phyloP scores from a whole-genome alignment of 1,140 invertebrate genomes.

The Rhopalosiphum padi region DNA sequence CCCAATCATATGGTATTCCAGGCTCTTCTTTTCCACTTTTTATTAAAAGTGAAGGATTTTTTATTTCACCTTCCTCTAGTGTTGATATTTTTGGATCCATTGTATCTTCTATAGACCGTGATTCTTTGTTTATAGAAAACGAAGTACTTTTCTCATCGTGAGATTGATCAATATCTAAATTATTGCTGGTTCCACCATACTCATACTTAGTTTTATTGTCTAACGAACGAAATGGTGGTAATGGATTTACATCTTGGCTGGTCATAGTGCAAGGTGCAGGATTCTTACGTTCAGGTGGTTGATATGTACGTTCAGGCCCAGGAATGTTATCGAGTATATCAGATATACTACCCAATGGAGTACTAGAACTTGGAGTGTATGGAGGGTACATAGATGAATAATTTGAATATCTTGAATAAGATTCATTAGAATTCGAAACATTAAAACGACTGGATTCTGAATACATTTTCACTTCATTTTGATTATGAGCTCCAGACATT shows the following conservation, averaged over 20 bases:
- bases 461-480: conserved; percentile 39
- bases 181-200: neutral
- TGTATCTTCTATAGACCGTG: conserved; percentile 27
- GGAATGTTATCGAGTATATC: conserved; percentile 51
- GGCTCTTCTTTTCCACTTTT: conserved; percentile 71
- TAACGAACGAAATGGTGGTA: conserved; percentile 39
- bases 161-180: conserved; percentile 10
- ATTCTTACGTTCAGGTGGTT: conserved; percentile 43
- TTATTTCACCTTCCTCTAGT: conserved; percentile 48
- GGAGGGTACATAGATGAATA: conserved; percentile 44
- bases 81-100: conserved; percentile 24
- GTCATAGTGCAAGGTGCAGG: conserved; percentile 47
- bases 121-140: conserved; percentile 42
- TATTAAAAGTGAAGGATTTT: conserved; percentile 46
- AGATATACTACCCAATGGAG: conserved; percentile 52
- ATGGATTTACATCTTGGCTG: conserved; percentile 50
- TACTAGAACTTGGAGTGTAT: conserved; percentile 34
- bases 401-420: conserved; percentile 43
- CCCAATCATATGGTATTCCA: conserved; percentile 85
- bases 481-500: neutral
- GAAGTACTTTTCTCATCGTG: conserved; percentile 19
- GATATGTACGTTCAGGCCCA: conserved; percentile 41
- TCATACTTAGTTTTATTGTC: conserved; percentile 52
- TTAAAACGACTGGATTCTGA: conserved; percentile 41
- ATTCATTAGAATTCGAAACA: conserved; percentile 33